Percentiles rank a stretch among this genome's conserved stretches.
Conservation (phyloP, 2,113 vertebrate species). For the Onychostoma macrolepis region DNA sequence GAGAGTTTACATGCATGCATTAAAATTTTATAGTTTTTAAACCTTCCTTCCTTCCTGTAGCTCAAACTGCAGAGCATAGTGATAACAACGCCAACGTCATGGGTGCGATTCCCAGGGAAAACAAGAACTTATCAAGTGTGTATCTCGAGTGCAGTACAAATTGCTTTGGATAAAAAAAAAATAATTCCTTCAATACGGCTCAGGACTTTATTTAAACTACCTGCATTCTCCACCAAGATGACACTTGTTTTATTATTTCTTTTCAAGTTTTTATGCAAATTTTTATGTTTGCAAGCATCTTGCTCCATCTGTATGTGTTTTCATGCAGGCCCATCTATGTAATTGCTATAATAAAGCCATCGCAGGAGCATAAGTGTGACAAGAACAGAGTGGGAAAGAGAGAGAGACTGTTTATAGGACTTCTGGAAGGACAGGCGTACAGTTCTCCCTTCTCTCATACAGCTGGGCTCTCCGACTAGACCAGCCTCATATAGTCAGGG, state of each 20-base stretch:
- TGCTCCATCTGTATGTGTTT: conserved; percentile 35
- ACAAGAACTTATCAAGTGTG: background rate
- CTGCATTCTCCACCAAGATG: background rate
- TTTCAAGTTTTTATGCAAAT: conserved; percentile 44
- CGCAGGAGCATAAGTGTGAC: background rate
- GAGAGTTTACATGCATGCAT: background rate
- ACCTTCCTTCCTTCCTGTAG: too few relatives aligned
- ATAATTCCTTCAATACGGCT: background rate
- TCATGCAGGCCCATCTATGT: conserved; percentile 40
- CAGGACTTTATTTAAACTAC: background rate
- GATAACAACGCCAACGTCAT: background rate
- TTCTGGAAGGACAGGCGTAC: conserved; percentile 34
- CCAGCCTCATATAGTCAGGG: conserved; percentile 44
- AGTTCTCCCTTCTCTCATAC: conserved; percentile 9
- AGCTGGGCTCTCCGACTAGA: conserved; percentile 35
- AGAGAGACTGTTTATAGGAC: conserved; percentile 22
- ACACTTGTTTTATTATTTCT: background rate
- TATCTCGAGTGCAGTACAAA: too few relatives aligned
- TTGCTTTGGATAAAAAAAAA: too few relatives aligned
- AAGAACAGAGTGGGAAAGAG: background rate
- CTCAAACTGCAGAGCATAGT: background rate
- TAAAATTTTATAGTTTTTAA: background rate
- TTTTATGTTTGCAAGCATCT: conserved; percentile 45
- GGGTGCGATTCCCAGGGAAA: background rate
- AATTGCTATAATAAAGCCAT: conserved; percentile 58